A percentile compares a stretch with the other conserved stretches of the same genome.
phyloP scores from a whole-genome alignment of 2,797 vertebrate species.

The Cryptoblepharus egeriae region DNA sequence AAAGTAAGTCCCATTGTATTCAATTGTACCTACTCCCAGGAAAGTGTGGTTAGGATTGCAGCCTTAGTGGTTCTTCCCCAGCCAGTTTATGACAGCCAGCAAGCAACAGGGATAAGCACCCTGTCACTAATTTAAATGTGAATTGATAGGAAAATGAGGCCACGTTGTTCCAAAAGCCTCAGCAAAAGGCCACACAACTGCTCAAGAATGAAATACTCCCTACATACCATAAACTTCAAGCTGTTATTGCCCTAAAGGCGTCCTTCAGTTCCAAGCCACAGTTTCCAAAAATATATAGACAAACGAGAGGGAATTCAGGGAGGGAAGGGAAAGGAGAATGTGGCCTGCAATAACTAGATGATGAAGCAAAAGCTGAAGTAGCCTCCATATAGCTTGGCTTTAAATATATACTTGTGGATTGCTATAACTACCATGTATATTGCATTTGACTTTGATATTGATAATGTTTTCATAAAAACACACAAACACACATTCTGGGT shows the following conservation, averaged over 20 bases:
- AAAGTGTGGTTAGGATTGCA: too few relatives aligned
- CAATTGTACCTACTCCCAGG: too few relatives aligned
- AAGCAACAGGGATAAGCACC: conserved; percentile 3
- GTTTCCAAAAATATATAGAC: conserved; percentile 22
- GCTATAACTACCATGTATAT: background rate
- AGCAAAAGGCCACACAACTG: conserved; percentile 20
- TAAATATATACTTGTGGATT: conserved; percentile 7
- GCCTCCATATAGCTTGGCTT: background rate
- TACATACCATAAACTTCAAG: conserved; percentile 29
- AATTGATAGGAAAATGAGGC: conserved; percentile 48
- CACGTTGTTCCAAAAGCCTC: background rate
- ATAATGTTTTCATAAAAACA: too few relatives aligned
- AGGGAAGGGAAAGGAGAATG: background rate
- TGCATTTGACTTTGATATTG: too few relatives aligned
- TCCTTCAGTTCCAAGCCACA: conserved; percentile 38
- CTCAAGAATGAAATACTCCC: background rate
- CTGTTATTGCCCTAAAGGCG: conserved; percentile 33
- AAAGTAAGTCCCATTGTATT: too few relatives aligned
- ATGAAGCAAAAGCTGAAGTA: background rate
- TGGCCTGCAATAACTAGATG: conserved; percentile 11
- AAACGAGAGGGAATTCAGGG: conserved; percentile 11
- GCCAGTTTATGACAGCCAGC: background rate
- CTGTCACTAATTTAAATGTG: background rate
- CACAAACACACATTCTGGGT: too few relatives aligned
- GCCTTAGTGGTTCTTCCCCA: background rate